Evolutionary conservation across 1,140 invertebrate genomes (phyloP).

Genomic region (Drosophila albomicans): DNA sequence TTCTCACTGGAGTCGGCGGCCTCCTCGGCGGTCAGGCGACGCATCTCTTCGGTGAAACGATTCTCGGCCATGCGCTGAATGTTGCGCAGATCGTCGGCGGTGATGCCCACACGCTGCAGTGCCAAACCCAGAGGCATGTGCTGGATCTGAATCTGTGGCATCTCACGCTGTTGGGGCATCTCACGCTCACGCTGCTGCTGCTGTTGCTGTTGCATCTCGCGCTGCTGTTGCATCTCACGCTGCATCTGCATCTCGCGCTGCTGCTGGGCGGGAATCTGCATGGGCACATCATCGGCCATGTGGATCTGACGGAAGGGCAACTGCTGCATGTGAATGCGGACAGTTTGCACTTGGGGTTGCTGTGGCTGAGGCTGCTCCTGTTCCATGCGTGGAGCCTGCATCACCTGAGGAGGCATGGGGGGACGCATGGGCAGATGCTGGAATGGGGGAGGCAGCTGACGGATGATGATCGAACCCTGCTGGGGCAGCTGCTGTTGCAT

Average conservation of each 20-base stretch:
- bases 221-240: constrained; percentile 51
- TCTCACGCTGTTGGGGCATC: constrained; percentile 54
- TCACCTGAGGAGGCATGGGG: constrained; percentile 83
- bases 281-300: constrained; percentile 77
- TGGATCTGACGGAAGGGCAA: constrained; percentile 81
- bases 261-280: constrained; percentile 70
- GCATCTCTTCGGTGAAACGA: constrained; percentile 85
- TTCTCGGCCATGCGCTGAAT: constrained; percentile 86
- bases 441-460: constrained; percentile 78
- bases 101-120: constrained; percentile 86
- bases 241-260: constrained; percentile 59
- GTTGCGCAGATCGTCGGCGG: constrained; percentile 87
- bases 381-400: constrained; percentile 84
- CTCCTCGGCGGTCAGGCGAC: constrained; percentile 83
- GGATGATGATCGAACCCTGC: constrained; percentile 72
- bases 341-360: constrained; percentile 73
- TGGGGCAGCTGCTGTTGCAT: constrained; percentile 75
- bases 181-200: constrained; percentile 56
- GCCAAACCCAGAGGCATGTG: constrained; percentile 83
- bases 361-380: constrained; percentile 62
- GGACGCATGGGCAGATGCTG: constrained; percentile 84
- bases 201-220: constrained; percentile 59
- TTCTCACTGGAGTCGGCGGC: constrained; percentile 76
- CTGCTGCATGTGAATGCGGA: constrained; percentile 84
- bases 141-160: constrained; percentile 77